Evolutionary conservation across 1,140 invertebrate genomes (phyloP), one percentile per base, ranked within the genome.

Genomic region (Nephotettix cincticeps): DNA sequence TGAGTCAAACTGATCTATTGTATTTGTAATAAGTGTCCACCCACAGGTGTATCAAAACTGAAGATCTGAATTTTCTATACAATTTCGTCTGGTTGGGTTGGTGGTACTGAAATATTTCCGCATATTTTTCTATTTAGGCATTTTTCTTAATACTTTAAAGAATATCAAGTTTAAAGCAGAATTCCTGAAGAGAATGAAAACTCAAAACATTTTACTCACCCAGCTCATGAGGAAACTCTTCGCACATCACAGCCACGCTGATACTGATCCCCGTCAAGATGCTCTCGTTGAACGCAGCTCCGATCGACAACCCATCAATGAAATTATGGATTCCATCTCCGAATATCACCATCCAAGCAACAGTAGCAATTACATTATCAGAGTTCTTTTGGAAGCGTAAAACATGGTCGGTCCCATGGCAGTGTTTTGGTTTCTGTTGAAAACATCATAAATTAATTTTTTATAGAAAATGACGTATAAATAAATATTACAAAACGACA

Each of bases 341-440:
- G 87, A 96, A 92, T 51, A 98, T 89, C 40, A 98, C 93, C 93
- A 97, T 97, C 92, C 93, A 96, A 11, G 93, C 95, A 0, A 96
- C 92, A 13, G 92, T 92, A 4, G 90, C 90, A 78, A 93, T 69
- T 23, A 25, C 45, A 21, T 69, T 69, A 19, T 69, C 51, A 1
- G 23, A 56, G n/a, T 58, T 32, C 47, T 54, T 51, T 21, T 69
- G 43, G 19, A 56, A 69, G 3, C 51, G 17, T 32, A 65, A 13
- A 9, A 65, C 47, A 23, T 69, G 43, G 30, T 69, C 43, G 25
- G 43, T 69, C 4, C 68, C 29, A 23, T 54, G 28, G 47, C 68
- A 69, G n/a, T 51, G 43, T 58, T 69, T 69, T 54, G 74, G 73
- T 73, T 74, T 77, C 76, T 79, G 68, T 28, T 13, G 21, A 21